These are phyloP conservation scores for Hypselothyrea guttata DNA, from an alignment of 2,888 invertebrate genomes.

Conservation along the genomic window DNA sequence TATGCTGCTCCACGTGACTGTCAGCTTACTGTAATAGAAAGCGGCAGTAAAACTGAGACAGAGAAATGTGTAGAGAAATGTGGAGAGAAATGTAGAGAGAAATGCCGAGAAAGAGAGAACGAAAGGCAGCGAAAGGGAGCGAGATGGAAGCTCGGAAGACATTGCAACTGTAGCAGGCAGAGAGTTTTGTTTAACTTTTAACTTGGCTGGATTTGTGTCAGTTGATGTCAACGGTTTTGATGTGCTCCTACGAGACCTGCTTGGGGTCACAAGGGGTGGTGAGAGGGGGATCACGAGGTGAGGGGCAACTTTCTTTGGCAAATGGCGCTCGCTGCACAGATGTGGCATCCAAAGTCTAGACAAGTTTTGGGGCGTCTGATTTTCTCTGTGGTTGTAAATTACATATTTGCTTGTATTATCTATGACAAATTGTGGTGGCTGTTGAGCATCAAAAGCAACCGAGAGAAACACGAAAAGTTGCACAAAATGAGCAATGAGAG, in stretches of 20 bases:
- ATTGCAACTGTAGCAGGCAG: slow-evolving; percentile 37
- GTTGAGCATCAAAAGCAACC: not conserved
- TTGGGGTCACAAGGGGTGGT: not conserved
- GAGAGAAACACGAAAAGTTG: not conserved
- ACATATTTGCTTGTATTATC: slow-evolving; percentile 57
- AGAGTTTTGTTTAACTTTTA: slow-evolving; percentile 67
- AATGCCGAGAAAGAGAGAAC: not conserved
- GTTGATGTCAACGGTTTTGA: slow-evolving; percentile 40
- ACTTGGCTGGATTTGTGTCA: slow-evolving; percentile 65
- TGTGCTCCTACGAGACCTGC: not conserved
- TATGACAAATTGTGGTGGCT: slow-evolving; percentile 47
- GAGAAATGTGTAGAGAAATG: not conserved
- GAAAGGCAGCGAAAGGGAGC: not conserved
- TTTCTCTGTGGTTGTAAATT: slow-evolving; percentile 47
- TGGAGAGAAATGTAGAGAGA: too few species aligned
- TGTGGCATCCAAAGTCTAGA: slow-evolving; percentile 49
- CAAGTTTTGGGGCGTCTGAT: slow-evolving; percentile 47
- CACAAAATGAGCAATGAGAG: not conserved
- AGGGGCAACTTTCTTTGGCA: slow-evolving; percentile 37
- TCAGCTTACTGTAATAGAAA: slow-evolving; percentile 26
- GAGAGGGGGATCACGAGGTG: not conserved
- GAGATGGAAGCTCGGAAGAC: not conserved
- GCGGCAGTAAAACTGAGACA: not conserved
- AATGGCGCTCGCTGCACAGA: slow-evolving; percentile 39
- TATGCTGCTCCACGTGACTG: slow-evolving; percentile 32